Evolutionary conservation across 2,113 vertebrate species (phyloP), one percentile per base, ranked within the genome.

Genomic region (Trematomus loennbergii): DNA sequence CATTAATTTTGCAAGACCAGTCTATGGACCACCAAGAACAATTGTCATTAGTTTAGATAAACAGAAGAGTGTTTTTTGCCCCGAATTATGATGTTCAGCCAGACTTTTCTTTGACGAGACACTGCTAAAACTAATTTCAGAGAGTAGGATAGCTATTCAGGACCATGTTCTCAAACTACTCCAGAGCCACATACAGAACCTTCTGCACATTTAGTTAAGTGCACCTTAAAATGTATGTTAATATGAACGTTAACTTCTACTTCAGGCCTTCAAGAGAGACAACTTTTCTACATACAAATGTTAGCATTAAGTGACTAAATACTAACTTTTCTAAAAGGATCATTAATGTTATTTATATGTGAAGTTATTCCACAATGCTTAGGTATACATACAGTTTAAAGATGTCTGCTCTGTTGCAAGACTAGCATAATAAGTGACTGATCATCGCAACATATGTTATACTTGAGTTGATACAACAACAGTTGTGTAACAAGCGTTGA

Each of bases 361-460:
- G 72, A 49, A 40, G 36, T 40, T 20, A n/a, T 25, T n/a, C 43
- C 22, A 10, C 45, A 52, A 48, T 48, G 22, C 63, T 57, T 25
- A 36, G 70, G 40, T 16, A 58, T 3, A 13, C 36, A n/a, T n/a
- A 12, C 29, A 0, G 12, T 65, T 68, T 52, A 58, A 79, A 63
- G 22, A 69, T 48, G 62, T 65, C 53, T 72, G 18, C 61, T 73
- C 54, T 55, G 70, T 50, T 70, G 72, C 12, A 25, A 40, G 76
- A 68, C 54, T 2, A 45, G 33, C 33, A 46, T 57, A 60, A 60
- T 36, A 48, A 68, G 13, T 60, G 46, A 71, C 65, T 70, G 78
- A 58, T 84, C 59, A 73, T 71, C 81, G 53, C 54, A 29, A 48
- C 20, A 67, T 54, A 60, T 49, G 71, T 86, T 68, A 78, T 69